Evolutionary conservation across 2,888 invertebrate genomes (phyloP).

Genomic region (Eudemis profundana): DNA sequence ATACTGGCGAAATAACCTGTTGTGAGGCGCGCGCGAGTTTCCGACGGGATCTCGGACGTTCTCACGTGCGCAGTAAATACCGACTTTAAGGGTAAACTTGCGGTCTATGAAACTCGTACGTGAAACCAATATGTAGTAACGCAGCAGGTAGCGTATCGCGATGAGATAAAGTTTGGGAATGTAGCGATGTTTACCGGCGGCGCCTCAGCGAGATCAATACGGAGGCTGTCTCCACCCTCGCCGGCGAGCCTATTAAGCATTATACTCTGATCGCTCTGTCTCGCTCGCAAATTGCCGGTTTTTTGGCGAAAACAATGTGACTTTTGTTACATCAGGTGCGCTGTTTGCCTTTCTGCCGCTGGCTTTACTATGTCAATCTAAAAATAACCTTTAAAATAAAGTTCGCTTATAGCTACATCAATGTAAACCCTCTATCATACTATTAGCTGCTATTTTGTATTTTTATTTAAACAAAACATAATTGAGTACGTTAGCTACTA

Average conservation of each 20-base stretch:
- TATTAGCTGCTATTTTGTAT: too few species aligned
- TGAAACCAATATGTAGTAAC: constrained; percentile 42
- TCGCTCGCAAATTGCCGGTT: constrained; percentile 43
- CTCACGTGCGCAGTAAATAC: constrained; percentile 11
- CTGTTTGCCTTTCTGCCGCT: constrained; percentile 11
- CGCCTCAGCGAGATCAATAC: constrained; percentile 73
- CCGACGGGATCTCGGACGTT: constrained; percentile 2
- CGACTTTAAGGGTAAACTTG: constrained; percentile 23
- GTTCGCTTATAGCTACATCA: not conserved
- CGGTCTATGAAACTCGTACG: constrained; percentile 33
- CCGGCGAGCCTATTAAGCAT: constrained; percentile 49
- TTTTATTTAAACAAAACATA: too few species aligned
- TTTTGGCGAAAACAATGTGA: constrained; percentile 38
- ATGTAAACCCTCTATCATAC: too few species aligned
- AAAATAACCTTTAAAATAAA: constrained; percentile 4
- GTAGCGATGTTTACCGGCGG: constrained; percentile 54
- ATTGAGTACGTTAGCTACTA: not conserved
- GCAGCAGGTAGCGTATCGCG: constrained; percentile 38
- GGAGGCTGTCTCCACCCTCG: constrained; percentile 69
- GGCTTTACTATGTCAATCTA: not conserved
- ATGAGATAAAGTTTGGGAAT: constrained; percentile 54
- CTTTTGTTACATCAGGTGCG: constrained; percentile 31
- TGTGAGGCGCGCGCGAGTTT: not conserved
- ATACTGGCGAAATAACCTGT: constrained; percentile 5
- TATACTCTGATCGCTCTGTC: constrained; percentile 42